Base-by-base conservation (phyloP, 1,140 invertebrate genomes). In the Nylanderia fulva region DNA sequence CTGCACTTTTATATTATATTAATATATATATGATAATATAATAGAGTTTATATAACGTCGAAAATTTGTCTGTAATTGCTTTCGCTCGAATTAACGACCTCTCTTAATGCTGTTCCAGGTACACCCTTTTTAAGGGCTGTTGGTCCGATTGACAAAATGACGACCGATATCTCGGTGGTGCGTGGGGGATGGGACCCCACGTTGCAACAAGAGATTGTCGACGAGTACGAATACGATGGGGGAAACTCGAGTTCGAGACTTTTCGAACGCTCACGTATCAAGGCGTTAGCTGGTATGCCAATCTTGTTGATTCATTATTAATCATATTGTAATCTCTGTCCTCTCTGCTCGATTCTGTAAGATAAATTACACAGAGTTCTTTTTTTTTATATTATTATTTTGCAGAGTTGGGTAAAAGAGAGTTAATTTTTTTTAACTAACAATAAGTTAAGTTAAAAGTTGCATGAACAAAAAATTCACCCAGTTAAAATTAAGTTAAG, bases 171-270 rank as follows among this genome's bases (percentile, higher is more conserved):
- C 95, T 98, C 98, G 95, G 97, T 99, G 95, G 97, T 98, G 94
- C 97, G 98, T 92, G 91, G 92, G 88, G 94, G 94, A 87, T 99
- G 98, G 98, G 98, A 99, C 95, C 97, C 98, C 89, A 97, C 97
- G 94, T 96, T 98, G 93, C 96, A 97, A 93, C 97, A 98, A 93
- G 98, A 98, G 95, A 97, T 98, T 94, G 97, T 98, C 94, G 98
- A 99, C 92, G 98, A 99, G 94, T 98, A 99, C 95, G 99, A 99
- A 95, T 99, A 99, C 95, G 99, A 99, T 95, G 99, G 99, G 91
- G 99, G 99, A 92, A 99, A 99, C 95, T 99, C 98, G 90, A 99
- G 99, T 87, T 99, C 99, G 86, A 97, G 99, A 93, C 97, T 99
- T 64, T 99, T 99, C 96, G 99, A 99, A 96, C 96, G 99, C 94